Conservation (phyloP, 2,113 vertebrate genomes). For the Elephantulus edwardii region DNA sequence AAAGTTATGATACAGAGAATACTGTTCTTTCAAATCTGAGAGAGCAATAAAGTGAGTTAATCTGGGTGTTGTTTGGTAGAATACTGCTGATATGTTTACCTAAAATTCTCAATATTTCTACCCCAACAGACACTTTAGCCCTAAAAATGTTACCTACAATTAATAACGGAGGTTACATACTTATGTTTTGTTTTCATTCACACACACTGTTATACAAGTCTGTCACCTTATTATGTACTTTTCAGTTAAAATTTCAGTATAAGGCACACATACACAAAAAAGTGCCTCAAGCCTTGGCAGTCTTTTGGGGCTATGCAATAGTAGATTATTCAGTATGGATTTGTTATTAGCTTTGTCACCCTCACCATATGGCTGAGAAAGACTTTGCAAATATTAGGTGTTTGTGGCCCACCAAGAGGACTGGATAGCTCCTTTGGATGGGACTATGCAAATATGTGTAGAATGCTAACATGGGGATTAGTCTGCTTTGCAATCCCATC, state of each 20-base stretch:
- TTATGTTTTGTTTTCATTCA: constrained; percentile 39
- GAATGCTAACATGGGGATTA: too few species aligned
- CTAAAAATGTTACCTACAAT: constrained; percentile 26
- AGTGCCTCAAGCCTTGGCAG: too few species aligned
- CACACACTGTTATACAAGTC: too few species aligned
- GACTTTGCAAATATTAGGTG: too few species aligned
- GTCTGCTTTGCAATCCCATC: too few species aligned
- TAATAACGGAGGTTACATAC: neutral
- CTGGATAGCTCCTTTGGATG: too few species aligned
- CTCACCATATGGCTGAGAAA: too few species aligned
- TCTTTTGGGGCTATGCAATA: too few species aligned
- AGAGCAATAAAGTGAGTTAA: neutral
- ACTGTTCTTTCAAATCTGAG: neutral
- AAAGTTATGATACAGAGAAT: neutral
- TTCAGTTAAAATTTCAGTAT: constrained; percentile 18
- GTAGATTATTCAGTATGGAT: too few species aligned
- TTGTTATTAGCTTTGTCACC: too few species aligned
- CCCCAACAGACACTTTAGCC: neutral
- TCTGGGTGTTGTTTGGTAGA: neutral
- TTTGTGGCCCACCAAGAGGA: too few species aligned
- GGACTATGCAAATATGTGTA: too few species aligned
- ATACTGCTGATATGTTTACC: constrained; percentile 6
- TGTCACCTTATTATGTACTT: neutral
- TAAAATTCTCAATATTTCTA: constrained; percentile 24
- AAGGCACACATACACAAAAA: neutral